Base-by-base conservation (phyloP, 2,888 invertebrate genomes). In the Polia nebulosa region DNA sequence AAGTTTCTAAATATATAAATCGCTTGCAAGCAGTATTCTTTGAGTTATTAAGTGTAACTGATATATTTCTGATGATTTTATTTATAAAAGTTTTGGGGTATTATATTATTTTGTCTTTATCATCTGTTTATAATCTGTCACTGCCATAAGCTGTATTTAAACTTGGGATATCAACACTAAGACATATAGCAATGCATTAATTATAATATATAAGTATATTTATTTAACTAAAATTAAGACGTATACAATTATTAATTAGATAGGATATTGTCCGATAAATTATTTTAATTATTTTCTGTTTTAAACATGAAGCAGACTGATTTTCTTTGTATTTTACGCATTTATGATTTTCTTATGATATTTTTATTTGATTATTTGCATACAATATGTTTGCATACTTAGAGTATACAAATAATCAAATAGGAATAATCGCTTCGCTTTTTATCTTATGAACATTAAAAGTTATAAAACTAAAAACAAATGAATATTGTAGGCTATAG, bases 241-340 rank as follows among this genome's bases (percentile, higher is more conserved):
- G n/a, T 22, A 47, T 52, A 52, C 41, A 41, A 20, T 57, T 57
- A 69, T 69, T 63, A 53, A 32, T 75, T 55, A 49, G 17, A 22
- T 55, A 74, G 44, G 47, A 22, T 68, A 51, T 17, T 63, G 34
- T 39, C 56, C 39, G 41, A 39, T 65, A 60, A 58, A 75, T 60
- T 61, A 60, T 58, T 53, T 25, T 58, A 27, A 55, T 47, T 45
- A 61, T 73, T 72, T 73, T 78, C 78, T 67, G 73, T 76, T 78
- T 63, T 32, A 72, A 76, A 63, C 36, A 49, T n/a, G 27, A 58
- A 62, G 62, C 68, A 76, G 76, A 78, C 76, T 76, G 76, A 78
- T 58, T 59, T 52, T 52, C 22, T 55, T 62, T 41, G 56, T 77
- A 67, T 77, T 77, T 67, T 47, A 56, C 39, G 76, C 73, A 76